Evolutionary conservation across 1,140 invertebrate genomes (phyloP).

Genomic region (Bombus sylvicola): DNA sequence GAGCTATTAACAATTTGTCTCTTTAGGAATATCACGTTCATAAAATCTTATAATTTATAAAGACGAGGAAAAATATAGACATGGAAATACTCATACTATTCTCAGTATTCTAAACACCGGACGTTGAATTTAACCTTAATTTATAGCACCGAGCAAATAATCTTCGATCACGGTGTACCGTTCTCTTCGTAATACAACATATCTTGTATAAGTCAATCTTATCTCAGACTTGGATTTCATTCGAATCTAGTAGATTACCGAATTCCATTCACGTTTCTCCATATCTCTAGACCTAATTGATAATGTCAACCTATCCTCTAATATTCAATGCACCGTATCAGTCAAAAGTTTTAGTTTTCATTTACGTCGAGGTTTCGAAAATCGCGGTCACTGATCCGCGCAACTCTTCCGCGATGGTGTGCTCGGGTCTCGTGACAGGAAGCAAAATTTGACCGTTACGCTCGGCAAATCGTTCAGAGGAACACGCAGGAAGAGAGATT

Average conservation of each 20-base stretch:
- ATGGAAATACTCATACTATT: neutral
- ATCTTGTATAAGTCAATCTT: neutral
- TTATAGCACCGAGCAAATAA: neutral
- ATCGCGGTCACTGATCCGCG: conserved; percentile 7
- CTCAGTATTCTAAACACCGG: no score
- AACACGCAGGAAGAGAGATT: conserved; percentile 31
- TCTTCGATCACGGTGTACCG: neutral
- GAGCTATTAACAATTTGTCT: neutral
- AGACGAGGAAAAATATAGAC: no score
- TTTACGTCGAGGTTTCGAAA: conserved; percentile 9
- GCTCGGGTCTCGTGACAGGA: neutral
- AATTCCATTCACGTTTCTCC: neutral
- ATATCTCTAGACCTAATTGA: conserved; percentile 33
- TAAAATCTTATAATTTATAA: neutral
- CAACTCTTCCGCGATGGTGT: neutral
- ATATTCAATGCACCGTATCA: neutral
- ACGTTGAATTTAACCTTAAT: conserved; percentile 15
- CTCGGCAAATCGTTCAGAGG: neutral
- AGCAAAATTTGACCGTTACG: conserved; percentile 22
- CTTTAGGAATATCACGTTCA: neutral
- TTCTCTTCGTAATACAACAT: conserved; percentile 1
- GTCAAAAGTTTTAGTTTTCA: conserved; percentile 50
- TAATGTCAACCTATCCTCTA: conserved; percentile 24
- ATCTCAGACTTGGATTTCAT: neutral
- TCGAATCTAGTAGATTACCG: neutral